Evolutionary conservation across 2,888 invertebrate species (phyloP), one percentile per base, ranked within the genome.

Genomic region (Halocaridina rubra): DNA sequence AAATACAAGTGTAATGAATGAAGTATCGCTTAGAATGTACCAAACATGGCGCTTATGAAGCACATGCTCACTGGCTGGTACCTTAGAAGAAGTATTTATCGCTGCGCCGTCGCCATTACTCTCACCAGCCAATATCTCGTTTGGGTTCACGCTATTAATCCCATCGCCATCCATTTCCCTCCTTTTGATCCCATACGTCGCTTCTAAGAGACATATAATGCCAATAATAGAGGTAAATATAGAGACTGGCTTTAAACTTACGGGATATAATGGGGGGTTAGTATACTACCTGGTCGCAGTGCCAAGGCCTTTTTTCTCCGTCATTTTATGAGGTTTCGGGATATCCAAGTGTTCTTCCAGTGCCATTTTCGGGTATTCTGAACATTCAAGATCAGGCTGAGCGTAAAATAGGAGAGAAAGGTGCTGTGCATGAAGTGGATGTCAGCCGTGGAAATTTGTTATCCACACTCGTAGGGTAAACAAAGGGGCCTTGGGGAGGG

Each of bases 21-120:
- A 29, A 61, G 76, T 22, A 19, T 19, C 13, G 71, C 39, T 4
- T 19, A n/a, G n/a, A 39, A 39, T 27, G 32, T 61, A 67, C 80
- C 80, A 80, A 80, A 80, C 80, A 80, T 80, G 77, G 69, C 76
- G 81, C 67, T 67, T 24, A n/a, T 5, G 24, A 71, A 32, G 46
- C 71, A 30, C 22, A 30, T 77, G 72, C 77, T 72, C 27, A 71
- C 46, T 57, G 46, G 27, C 29, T 69, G 76, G 76, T 64, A 30
- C 71, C 27, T 72, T 59, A 78, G n/a, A n/a, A n/a, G n/a, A n/a
- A n/a, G n/a, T n/a, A n/a, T n/a, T 72, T 78, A 78, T 78, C 69
- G 82, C 39, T 77, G 61, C 82, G 82, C 82, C 59, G 82, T 77
- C 82, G 82, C 82, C 82, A 84, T 84, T 84, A 77, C 82, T 75